Percentiles rank a stretch among this genome's conserved stretches.
These are phyloP conservation scores for Meloidogyne floridensis DNA, from an alignment of 1,140 invertebrate species.

Conservation along the genomic window DNA sequence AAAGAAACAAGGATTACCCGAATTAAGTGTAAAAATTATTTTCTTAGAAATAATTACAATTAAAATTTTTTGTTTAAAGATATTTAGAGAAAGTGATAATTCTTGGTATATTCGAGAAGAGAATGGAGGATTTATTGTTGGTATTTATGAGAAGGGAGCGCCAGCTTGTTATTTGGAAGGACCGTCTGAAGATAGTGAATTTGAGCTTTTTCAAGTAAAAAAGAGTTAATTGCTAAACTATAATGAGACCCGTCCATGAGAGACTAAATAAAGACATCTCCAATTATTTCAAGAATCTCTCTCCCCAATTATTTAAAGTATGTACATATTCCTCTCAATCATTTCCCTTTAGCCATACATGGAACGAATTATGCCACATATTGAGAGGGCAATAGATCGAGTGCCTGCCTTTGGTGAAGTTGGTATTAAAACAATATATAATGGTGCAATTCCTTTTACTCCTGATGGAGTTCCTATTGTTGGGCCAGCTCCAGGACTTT, in stretches of 20 bases:
- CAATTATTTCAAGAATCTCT: too few relatives aligned
- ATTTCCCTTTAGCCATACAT: not conserved
- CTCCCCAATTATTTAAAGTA: too few relatives aligned
- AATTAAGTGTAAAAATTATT: constrained; percentile 3
- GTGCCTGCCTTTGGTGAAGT: not conserved
- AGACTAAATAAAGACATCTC: too few relatives aligned
- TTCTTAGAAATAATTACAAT: not conserved
- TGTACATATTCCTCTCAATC: not conserved
- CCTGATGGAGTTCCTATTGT: not conserved
- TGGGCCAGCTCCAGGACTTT: not conserved
- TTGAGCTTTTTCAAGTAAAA: constrained; percentile 3
- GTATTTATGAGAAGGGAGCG: not conserved
- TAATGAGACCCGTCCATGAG: not conserved
- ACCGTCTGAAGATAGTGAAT: not conserved
- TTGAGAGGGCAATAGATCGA: not conserved
- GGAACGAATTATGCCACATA: not conserved
- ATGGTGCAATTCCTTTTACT: not conserved
- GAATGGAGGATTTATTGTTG: not conserved
- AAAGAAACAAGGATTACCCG: not conserved
- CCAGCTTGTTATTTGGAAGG: constrained; percentile 1
- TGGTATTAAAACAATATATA: not conserved
- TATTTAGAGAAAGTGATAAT: constrained; percentile 7
- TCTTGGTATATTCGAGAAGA: not conserved
- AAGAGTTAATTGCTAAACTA: not conserved
- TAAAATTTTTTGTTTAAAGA: not conserved